Conservation (phyloP, 2,888 invertebrate species). For the Bugulina stolonifera region DNA sequence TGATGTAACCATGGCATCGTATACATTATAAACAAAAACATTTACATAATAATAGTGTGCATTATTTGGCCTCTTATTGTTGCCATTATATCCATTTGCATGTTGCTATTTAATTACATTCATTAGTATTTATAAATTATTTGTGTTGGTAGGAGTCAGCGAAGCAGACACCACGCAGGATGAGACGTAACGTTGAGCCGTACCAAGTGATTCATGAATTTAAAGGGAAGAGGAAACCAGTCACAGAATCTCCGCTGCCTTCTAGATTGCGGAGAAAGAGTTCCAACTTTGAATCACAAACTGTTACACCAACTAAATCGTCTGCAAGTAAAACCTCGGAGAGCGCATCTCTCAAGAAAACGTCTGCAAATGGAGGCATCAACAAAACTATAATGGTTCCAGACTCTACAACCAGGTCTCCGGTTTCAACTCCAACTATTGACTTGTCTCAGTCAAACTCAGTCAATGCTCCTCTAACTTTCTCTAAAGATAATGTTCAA, state of each 20-base stretch:
- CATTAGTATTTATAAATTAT: too few relatives aligned
- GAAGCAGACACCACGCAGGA: not conserved
- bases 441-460: not conserved
- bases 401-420: not conserved
- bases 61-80: too few relatives aligned
- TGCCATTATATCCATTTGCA: too few relatives aligned
- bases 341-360: not conserved
- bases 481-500: not conserved
- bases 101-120: too few relatives aligned
- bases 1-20: too few relatives aligned
- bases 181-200: not conserved
- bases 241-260: not conserved
- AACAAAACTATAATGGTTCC: slow-evolving; percentile 10
- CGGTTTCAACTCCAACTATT: not conserved
- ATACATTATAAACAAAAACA: too few relatives aligned
- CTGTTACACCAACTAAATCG: not conserved
- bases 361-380: not conserved
- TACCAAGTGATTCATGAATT: slow-evolving; percentile 18
- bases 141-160: too few relatives aligned
- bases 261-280: not conserved
- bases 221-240: not conserved
- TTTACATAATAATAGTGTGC: too few relatives aligned
- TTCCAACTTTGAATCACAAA: not conserved
- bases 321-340: not conserved
- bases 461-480: not conserved